Evolutionary conservation across 2,888 invertebrate genomes (phyloP), one percentile per base, ranked within the genome.

Genomic region (Cryptocephalus moraei): DNA sequence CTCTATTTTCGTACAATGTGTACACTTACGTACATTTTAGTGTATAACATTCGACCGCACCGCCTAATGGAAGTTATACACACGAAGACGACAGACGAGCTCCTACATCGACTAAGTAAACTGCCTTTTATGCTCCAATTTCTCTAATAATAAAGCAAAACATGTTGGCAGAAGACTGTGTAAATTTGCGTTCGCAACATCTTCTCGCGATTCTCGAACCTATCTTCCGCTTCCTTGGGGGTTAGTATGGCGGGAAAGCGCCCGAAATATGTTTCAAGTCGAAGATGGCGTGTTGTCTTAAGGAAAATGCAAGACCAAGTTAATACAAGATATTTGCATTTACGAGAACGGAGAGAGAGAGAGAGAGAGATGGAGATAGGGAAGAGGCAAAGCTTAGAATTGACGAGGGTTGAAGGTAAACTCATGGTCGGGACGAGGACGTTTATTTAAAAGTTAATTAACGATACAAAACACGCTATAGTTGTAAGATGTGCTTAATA

Each of bases 321-420:
- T 66, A 66, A 66, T 68, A 66, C 66, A 65, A 68, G 67, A 67
- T 69, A 69, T 70, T 70, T 68, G 68, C 70, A 70, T 70, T 69
- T 69, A 69, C 36, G 12, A 12, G 36, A 12, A 36, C 11, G 6
- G 22, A 6, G 22, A 22, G 22, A 6, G 22, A 22, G 6, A 6
- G 22, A 6, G 22, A 6, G 22, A 22, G 22, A 6, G 22, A 22
- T 4, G 22, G 22, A 6, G 22, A 6, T 4, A 6, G 6, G 22
- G 22, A 22, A 4, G 22, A 22, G 22, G 22, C 22, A 22, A 22
- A 22, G 22, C 22, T 6, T 22, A 2, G 22, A 22, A 22, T 6
- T 22, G 22, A 22, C 6, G 22, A 22, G 22, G 22, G 22, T 22
- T 22, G 22, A 22, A 22, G 22, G 22, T 22, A 22, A 22, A 22